Percentiles rank a stretch among this genome's conserved stretches.
phyloP scores from a whole-genome alignment of 2,113 vertebrate species.

The Okapia johnstoni region DNA sequence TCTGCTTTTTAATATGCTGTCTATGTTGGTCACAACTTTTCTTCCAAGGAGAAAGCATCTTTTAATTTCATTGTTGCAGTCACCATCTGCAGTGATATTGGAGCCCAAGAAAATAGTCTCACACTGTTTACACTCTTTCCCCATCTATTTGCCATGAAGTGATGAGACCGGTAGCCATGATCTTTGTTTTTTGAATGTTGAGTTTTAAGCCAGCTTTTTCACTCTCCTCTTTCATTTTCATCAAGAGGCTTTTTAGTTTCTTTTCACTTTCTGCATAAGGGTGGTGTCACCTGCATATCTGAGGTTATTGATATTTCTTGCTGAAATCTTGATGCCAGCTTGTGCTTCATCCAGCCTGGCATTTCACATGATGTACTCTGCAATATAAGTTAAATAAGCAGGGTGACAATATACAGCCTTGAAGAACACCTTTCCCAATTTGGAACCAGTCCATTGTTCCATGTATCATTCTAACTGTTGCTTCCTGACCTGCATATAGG shows the following conservation, averaged over 20 bases:
- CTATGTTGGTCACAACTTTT: background rate
- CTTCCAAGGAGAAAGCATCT: background rate
- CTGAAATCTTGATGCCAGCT: background rate
- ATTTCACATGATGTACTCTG: background rate
- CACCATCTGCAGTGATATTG: background rate
- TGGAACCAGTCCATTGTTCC: background rate
- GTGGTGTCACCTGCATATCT: background rate
- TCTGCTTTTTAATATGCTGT: background rate
- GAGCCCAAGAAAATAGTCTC: background rate
- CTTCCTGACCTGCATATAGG: background rate
- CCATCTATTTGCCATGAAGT: background rate
- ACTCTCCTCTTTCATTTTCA: background rate
- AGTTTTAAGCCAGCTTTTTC: background rate
- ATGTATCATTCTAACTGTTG: background rate
- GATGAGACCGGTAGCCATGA: rapidly evolving
- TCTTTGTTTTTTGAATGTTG: background rate
- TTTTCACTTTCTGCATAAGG: background rate
- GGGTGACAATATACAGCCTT: background rate
- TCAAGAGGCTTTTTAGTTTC: background rate
- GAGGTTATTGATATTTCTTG: background rate
- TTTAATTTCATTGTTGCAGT: background rate
- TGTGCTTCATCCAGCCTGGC: background rate
- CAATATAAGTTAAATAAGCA: background rate
- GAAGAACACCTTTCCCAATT: background rate
- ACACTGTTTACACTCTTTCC: background rate